Base-by-base conservation (phyloP, 2,113 vertebrate genomes). In the Cromileptes altivelis region DNA sequence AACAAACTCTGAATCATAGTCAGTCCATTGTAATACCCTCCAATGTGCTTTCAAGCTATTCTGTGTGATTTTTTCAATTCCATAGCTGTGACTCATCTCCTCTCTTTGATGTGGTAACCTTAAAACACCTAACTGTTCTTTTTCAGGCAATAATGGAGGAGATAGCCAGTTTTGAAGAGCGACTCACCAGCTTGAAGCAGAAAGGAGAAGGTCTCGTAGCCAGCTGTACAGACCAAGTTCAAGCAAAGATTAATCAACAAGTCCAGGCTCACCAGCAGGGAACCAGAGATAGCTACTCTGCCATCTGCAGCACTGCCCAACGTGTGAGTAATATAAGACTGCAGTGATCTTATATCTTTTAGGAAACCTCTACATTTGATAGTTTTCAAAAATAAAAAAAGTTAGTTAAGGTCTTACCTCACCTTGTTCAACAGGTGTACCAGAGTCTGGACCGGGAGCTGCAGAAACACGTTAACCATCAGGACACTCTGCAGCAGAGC, bases 71-170 rank as follows among this genome's bases (percentile, higher is more conserved):
- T 10, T 45, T 45, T 45, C 2, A 8, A 37, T 37, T 37, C 33
- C 33, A 37, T 37, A 37, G 33, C 33, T 37, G 5, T 8, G 9
- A 45, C 2, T 45, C 8, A 45, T 45, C 42, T 45, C 9, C 42
- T 45, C 9, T 45, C 42, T 12, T 45, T 12, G 8, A 8, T 45
- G 42, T 45, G 42, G 42, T 55, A 9, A 6, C 23, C 21, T 70
- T 25, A 1, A 40, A 71, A 45, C 25, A 25, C 14, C 4, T 23
- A 9, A 30, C 2, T 7, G 1, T 47, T 65, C 0, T 27, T 40
- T 91, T 68, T n/a, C 80, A 99, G 98, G 98, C 98, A 37, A 96
- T 97, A 52, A 99, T 99, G 98, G 98, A 99, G 94, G 98, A 99
- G 92, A 97, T 99, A 64, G 93, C 97, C 13, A 95, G 96, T 58